These are phyloP conservation scores for Mugil cephalus DNA, from an alignment of 2,113 vertebrate genomes.

Conservation along the genomic window DNA sequence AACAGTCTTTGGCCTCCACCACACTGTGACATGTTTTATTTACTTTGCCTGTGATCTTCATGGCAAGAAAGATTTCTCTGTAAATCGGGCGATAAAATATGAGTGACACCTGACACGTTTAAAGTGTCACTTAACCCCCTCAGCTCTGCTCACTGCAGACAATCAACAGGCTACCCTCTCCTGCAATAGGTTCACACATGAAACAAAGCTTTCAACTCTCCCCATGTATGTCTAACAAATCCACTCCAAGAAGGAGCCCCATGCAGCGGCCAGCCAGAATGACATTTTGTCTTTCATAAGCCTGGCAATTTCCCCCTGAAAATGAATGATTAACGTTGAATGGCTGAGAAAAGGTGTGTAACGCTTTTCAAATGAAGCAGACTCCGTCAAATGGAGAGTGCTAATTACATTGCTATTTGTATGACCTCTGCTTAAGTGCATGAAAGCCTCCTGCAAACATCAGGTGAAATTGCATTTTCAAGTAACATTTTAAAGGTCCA, in stretches of 20 bases:
- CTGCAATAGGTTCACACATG: conserved; percentile 33
- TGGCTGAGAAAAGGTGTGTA: conserved; percentile 75
- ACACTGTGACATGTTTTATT: background rate
- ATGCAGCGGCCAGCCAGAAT: conserved; percentile 57
- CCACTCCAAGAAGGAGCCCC: conserved; percentile 50
- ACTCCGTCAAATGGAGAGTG: conserved; percentile 70
- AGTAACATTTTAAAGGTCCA: conserved; percentile 83
- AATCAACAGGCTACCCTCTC: conserved; percentile 30
- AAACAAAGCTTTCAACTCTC: conserved; percentile 63
- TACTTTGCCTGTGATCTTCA: background rate
- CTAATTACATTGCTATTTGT: conserved; percentile 79
- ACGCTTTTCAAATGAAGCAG: conserved; percentile 75
- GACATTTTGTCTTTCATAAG: conserved; percentile 67
- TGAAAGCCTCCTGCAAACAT: conserved; percentile 81
- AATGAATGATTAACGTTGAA: conserved; percentile 74
- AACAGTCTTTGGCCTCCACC: background rate
- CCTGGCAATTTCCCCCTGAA: conserved; percentile 60
- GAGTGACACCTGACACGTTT: conserved; percentile 25
- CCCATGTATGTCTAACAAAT: conserved; percentile 51
- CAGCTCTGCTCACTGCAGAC: conserved; percentile 14
- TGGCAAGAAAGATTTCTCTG: background rate
- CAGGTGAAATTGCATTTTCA: conserved; percentile 84
- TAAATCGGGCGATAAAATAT: conserved; percentile 1
- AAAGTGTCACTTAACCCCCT: conserved; percentile 33
- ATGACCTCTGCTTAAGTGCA: conserved; percentile 80